phyloP scores from a whole-genome alignment of 2,797 vertebrate genomes.

The Glyptemys insculpta region DNA sequence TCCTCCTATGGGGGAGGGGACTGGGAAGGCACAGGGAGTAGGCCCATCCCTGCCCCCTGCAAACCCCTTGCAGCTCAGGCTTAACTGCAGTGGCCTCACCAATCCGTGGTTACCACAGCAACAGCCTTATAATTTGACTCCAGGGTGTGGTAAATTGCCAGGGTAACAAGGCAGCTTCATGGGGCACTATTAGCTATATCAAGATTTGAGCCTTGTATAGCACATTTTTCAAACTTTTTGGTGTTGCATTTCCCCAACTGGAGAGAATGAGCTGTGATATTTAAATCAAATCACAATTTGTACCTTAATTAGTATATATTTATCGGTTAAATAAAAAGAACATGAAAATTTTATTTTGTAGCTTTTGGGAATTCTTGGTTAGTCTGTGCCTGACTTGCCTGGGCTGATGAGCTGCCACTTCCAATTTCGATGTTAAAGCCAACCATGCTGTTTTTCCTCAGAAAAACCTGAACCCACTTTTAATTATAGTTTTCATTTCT shows the following conservation, averaged over 20 bases:
- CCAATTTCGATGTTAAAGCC: conserved; percentile 6
- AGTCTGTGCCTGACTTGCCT: background rate
- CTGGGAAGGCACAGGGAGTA: background rate
- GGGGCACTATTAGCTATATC: background rate
- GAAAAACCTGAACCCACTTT: conserved; percentile 36
- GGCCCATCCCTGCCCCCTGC: background rate
- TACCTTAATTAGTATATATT: background rate
- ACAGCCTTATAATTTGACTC: background rate
- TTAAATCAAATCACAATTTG: background rate
- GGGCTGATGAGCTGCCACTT: background rate
- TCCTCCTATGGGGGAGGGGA: background rate
- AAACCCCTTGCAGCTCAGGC: background rate
- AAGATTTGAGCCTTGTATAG: background rate
- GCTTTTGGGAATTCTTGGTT: background rate
- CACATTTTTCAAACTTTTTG: background rate
- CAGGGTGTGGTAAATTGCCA: background rate
- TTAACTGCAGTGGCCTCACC: no score
- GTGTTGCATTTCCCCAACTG: background rate
- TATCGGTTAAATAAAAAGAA: background rate
- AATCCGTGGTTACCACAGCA: background rate
- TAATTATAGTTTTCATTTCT: conserved; percentile 53
- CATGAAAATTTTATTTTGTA: background rate
- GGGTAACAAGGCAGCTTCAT: background rate
- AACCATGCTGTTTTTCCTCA: conserved; percentile 28
- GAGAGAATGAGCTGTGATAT: background rate